Base-by-base conservation (phyloP, 2,113 vertebrate genomes). In the Poeciliopsis turrubarensis region DNA sequence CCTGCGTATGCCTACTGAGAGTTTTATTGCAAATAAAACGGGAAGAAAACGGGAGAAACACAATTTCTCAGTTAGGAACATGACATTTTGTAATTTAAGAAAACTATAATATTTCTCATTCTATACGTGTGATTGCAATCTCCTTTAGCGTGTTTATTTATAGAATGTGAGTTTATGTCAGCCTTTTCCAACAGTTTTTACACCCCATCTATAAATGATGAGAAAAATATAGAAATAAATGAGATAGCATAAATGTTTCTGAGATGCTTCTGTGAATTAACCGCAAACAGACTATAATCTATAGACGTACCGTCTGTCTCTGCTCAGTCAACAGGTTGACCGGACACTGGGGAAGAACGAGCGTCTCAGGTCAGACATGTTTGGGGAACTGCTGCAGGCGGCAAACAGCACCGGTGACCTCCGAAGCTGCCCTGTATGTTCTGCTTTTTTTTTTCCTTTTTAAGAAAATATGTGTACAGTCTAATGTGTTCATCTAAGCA, bases 381-480 rank as follows among this genome's bases (percentile, higher is more conserved):
- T 99, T 64, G 96, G 96, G 1, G 97, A 98, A 86, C 86, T 99
- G 92, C 94, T 99, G 81, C 97, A 98, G 92, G 96, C 97, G 64
- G 97, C 97, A 88, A 98, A 96, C 92, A 99, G 96, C 80, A 92
- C 96, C 11, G 98, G 96, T 82, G 98, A 99, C 91, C 96, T 96
- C 70, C 95, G 97, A 57, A 98, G 96, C 78, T 99, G 98, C 81
- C 98, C 98, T 76, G 98, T 99, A 92, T 89, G 95, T 95, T 37
- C 17, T 19, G 30, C 13, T 65, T 12, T 54, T 25, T 54, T 25
- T 34, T 10, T 60, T 5, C 51, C 8, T 13, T 19, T 44, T 31
- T n/a, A 2, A n/a, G 17, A 57, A 57, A n/a, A 57, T 10, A 57
- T 57, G 5, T 25, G 10, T 57, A 25, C 22, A n/a, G 22, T 57